These are phyloP conservation scores for Thymelicus acteon DNA, from an alignment of 2,888 invertebrate species.

Conservation along the genomic window DNA sequence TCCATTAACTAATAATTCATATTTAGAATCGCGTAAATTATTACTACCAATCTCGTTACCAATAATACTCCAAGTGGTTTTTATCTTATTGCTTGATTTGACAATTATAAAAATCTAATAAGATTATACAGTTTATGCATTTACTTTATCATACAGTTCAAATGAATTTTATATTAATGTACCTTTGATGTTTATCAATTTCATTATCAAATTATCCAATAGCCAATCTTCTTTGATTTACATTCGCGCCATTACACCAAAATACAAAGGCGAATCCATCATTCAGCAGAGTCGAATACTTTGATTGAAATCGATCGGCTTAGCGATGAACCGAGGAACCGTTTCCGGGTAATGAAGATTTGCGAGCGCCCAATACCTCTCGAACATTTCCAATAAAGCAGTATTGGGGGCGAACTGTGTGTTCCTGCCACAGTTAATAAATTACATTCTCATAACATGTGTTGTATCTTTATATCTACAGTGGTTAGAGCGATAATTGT, in stretches of 20 bases:
- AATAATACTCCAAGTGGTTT: too few species aligned
- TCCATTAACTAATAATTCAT: too few species aligned
- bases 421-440: conserved; percentile 1
- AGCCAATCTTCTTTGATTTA: conserved; percentile 3
- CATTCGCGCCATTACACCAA: conserved; percentile 6
- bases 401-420: not conserved
- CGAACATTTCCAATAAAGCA: conserved; percentile 1
- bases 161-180: too few species aligned
- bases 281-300: conserved; percentile 27
- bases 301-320: conserved; percentile 29
- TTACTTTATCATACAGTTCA: too few species aligned
- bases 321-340: conserved; percentile 25
- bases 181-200: not conserved
- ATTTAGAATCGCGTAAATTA: too few species aligned
- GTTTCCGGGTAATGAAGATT: conserved; percentile 21
- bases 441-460: conserved; percentile 1
- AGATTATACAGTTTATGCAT: too few species aligned
- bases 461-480: conserved; percentile 1
- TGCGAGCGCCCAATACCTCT: conserved; percentile 13
- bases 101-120: too few species aligned
- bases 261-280: conserved; percentile 24
- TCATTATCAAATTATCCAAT: not conserved
- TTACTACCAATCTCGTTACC: too few species aligned
- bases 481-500: not conserved
- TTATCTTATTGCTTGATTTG: too few species aligned